Evolutionary conservation across 2,888 invertebrate species (phyloP), one percentile per base, ranked within the genome.

Genomic region (Melipona beecheii): DNA sequence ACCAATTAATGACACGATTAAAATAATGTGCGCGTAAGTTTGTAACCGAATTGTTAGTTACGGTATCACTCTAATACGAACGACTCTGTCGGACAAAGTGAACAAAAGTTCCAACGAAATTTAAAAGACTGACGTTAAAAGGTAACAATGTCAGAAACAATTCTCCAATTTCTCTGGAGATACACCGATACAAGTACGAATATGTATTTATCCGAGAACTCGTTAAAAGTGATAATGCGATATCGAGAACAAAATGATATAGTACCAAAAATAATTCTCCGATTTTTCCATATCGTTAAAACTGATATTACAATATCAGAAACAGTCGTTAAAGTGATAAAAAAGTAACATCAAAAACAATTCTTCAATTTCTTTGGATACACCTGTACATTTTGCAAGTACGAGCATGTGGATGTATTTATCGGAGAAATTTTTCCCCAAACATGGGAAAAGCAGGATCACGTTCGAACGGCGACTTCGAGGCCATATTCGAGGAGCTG

Each of bases 391-490:
- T n/a, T 13, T 56, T n/a, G 13, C 31, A 11, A 43, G 9, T 43
- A 43, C 9, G 9, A 43, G 11, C 31, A 31, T 11, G 43, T 4
- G 4, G 0, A 56, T n/a, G 15, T 62, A 3, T 17, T 27, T 27
- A 2, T 19, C 11, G 4, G 2, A 21, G 21, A 21, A 9, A 21
- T 65, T n/a, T 43, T 43, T 9, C 21, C 0, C 6, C 11, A 65
- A 69, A 31, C 21, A 15, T 27, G 11, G 13, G 31, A 9, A 21
- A 31, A 43, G 9, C 43, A 43, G 43, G n/a, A 19, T 69, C 52
- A 27, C 31, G 15, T 43, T 31, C 71, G 65, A 78, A 66, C 64
- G 24, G 15, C 58, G 75, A 81, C 77, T 80, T 80, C 70, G 82
- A n/a, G n/a, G 80, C 82, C 77, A 58, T 43, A 70, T 31, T 73